Evolutionary conservation across 2,113 vertebrate genomes (phyloP).

Genomic region (Egretta garzetta): DNA sequence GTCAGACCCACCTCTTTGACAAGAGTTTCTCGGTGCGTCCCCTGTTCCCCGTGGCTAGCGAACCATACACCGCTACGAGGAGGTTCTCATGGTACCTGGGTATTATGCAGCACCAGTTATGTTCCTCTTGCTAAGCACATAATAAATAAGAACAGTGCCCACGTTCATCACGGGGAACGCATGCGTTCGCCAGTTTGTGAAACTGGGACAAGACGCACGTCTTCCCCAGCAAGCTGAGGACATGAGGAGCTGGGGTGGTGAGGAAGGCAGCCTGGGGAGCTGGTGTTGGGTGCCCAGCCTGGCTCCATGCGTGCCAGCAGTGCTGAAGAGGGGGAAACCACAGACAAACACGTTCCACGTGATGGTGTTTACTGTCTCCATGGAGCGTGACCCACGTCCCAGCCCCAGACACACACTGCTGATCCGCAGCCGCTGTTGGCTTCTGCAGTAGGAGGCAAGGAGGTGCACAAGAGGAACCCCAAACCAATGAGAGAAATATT

Average conservation of each 20-base stretch:
- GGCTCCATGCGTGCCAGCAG: rapidly evolving
- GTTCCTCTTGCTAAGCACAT: background rate
- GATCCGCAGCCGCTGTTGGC: rapidly evolving
- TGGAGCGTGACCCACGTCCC: rapidly evolving
- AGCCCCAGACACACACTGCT: background rate
- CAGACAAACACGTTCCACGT: rapidly evolving
- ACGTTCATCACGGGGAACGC: rapidly evolving
- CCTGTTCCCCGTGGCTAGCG: background rate
- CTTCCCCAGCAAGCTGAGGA: background rate
- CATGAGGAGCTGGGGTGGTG: rapidly evolving
- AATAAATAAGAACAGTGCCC: too few species aligned
- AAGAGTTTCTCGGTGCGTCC: background rate
- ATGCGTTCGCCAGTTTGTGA: background rate
- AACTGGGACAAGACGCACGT: rapidly evolving
- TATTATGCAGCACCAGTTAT: rapidly evolving
- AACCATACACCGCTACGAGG: background rate
- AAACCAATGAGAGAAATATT: background rate
- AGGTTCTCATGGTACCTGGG: background rate
- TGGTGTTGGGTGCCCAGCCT: rapidly evolving
- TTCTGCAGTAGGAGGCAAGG: background rate
- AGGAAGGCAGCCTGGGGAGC: background rate
- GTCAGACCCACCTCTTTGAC: background rate
- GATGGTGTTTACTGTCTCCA: background rate
- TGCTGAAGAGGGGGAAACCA: background rate
- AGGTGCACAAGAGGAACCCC: background rate